Evolutionary conservation across 2,113 vertebrate species (phyloP).

Genomic region (Hystrix brachyura): DNA sequence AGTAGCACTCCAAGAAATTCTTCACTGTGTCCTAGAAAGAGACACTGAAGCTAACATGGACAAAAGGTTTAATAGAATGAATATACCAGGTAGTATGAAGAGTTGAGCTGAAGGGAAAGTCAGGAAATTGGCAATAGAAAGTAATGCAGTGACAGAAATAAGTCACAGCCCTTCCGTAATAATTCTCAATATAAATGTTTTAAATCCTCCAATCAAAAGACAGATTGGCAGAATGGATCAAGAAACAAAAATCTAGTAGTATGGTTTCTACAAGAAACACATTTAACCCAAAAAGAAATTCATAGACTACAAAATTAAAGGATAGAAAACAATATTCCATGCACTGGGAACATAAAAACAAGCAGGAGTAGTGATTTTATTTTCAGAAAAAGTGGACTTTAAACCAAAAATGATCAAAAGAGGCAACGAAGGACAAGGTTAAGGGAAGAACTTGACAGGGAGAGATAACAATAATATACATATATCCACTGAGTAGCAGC

Average conservation of each 20-base stretch:
- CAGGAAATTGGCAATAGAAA: neutral
- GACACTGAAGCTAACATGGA: neutral
- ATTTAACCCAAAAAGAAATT: neutral
- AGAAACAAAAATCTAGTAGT: neutral
- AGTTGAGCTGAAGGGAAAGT: neutral
- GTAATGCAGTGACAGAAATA: neutral
- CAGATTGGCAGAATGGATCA: neutral
- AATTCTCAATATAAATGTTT: neutral
- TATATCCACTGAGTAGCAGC: neutral
- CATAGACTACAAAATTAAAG: neutral
- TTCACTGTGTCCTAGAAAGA: neutral
- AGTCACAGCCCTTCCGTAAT: neutral
- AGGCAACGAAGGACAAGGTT: neutral
- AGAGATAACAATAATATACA: neutral
- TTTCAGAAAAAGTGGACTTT: neutral
- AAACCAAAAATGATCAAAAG: neutral
- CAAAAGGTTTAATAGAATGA: neutral
- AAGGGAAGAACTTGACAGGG: neutral
- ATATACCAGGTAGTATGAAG: neutral
- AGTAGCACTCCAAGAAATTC: neutral
- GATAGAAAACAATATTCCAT: neutral
- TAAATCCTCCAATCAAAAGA: neutral
- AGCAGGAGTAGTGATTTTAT: neutral
- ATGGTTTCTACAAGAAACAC: neutral
- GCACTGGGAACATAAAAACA: neutral